A percentile compares a stretch with the other conserved stretches of the same genome.
phyloP scores from a whole-genome alignment of 23 tunicate genomes.

The Trididemnum clinides region DNA sequence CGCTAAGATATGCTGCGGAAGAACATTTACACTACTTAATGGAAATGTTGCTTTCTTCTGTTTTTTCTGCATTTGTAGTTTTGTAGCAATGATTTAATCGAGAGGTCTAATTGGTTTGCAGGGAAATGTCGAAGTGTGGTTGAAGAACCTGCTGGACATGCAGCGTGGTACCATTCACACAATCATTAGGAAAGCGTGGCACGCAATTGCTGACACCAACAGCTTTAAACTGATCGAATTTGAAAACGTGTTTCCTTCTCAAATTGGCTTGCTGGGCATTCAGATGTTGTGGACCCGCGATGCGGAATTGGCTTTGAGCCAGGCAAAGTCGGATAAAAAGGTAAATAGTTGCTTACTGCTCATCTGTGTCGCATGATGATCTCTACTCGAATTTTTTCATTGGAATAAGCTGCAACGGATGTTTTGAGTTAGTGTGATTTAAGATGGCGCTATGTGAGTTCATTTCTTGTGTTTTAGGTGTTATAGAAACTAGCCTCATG shows the following conservation, averaged over 20 bases:
- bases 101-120: neutral
- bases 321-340: slow-evolving; percentile 86
- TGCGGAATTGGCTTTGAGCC: slow-evolving; percentile 67
- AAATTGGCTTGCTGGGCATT: slow-evolving; percentile 95
- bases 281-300: slow-evolving; percentile 99
- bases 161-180: slow-evolving; percentile 74
- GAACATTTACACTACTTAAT: too few relatives aligned
- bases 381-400: too few relatives aligned
- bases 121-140: slow-evolving; percentile 99
- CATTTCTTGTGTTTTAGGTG: neutral
- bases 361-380: too few relatives aligned
- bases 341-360: slow-evolving; percentile 40
- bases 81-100: neutral
- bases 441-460: too few relatives aligned
- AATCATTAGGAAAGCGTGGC: slow-evolving; percentile 82
- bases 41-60: too few relatives aligned
- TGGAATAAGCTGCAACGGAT: too few relatives aligned
- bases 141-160: slow-evolving; percentile 76
- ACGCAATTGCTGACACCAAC: slow-evolving; percentile 56
- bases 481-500: too few relatives aligned
- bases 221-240: slow-evolving; percentile 88
- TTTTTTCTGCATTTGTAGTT: neutral
- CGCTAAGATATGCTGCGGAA: too few relatives aligned
- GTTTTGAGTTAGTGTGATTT: too few relatives aligned
- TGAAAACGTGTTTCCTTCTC: slow-evolving; percentile 92